phyloP scores from a whole-genome alignment of 2,888 invertebrate species.

The Dryomyza anilis region DNA sequence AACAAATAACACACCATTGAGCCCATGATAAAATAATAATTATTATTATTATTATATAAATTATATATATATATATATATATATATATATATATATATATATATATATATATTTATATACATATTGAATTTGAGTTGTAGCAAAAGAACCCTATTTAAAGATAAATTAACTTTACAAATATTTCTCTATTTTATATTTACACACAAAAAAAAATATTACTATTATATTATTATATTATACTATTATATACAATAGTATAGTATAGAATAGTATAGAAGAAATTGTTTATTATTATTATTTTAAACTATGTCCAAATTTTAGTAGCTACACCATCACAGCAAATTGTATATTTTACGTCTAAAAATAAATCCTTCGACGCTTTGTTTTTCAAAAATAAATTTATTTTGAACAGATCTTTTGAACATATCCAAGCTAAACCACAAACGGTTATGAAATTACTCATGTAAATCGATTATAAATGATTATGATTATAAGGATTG shows the following conservation, averaged over 20 bases:
- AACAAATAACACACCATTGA: constrained; percentile 33
- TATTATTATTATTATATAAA: constrained; percentile 39
- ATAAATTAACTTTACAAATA: constrained; percentile 23
- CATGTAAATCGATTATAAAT: constrained; percentile 1
- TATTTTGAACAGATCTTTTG: constrained; percentile 19
- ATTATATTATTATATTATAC: too few relatives aligned
- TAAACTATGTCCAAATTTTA: constrained; percentile 10
- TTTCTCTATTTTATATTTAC: constrained; percentile 24
- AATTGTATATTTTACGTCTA: constrained; percentile 17
- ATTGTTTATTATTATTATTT: constrained; percentile 11
- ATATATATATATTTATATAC: too few relatives aligned
- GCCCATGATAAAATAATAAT: constrained; percentile 40
- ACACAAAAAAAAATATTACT: constrained; percentile 1
- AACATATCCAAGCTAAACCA: constrained; percentile 22
- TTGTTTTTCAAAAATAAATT: constrained; percentile 12
- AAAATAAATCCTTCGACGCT: constrained; percentile 12
- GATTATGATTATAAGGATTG: constrained; percentile 2
- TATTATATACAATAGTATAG: too few relatives aligned
- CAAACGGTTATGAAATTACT: background rate
- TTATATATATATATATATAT: constrained; percentile 37
- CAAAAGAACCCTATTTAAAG: constrained; percentile 19
- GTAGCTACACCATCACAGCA: constrained; percentile 11
- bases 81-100: too few relatives aligned
- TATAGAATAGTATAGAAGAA: background rate
- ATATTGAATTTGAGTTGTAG: constrained; percentile 27